Conservation (phyloP, 2,888 invertebrate genomes). For the Quadroppia sp. region DNA sequence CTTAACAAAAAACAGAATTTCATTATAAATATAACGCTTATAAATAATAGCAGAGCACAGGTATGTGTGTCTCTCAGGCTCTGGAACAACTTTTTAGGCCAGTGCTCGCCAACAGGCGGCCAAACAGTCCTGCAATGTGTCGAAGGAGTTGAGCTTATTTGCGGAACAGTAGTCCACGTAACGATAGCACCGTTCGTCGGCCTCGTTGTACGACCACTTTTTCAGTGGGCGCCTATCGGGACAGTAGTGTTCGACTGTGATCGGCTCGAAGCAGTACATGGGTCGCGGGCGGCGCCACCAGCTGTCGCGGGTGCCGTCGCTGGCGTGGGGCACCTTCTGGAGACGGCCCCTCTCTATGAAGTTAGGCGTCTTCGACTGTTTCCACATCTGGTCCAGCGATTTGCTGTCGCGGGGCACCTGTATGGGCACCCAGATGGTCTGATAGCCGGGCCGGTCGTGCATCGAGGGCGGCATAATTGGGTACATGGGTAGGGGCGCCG, state of each 20-base stretch:
- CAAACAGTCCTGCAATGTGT: not conserved
- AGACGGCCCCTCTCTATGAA: not conserved
- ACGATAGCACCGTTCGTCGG: not conserved
- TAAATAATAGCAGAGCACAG: too few relatives aligned
- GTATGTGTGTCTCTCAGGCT: too few relatives aligned
- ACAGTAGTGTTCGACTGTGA: not conserved
- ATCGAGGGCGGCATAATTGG: not conserved
- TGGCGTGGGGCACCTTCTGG: not conserved
- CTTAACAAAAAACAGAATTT: too few relatives aligned
- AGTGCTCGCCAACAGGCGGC: not conserved
- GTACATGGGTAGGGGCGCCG: too few relatives aligned
- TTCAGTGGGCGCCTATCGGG: not conserved
- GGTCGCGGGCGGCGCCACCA: not conserved
- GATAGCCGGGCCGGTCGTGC: not conserved
- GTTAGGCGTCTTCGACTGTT: not conserved
- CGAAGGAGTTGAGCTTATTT: not conserved
- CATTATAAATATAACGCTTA: too few relatives aligned
- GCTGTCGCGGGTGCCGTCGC: not conserved
- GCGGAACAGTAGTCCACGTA: conserved; percentile 9
- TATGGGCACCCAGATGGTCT: not conserved
- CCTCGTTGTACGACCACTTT: not conserved
- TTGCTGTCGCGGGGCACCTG: not conserved
- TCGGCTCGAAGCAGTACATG: not conserved
- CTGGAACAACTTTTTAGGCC: too few relatives aligned
- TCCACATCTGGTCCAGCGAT: not conserved